Conservation (phyloP, 2,797 vertebrate species). For the Eupleurogrammus muticus region DNA sequence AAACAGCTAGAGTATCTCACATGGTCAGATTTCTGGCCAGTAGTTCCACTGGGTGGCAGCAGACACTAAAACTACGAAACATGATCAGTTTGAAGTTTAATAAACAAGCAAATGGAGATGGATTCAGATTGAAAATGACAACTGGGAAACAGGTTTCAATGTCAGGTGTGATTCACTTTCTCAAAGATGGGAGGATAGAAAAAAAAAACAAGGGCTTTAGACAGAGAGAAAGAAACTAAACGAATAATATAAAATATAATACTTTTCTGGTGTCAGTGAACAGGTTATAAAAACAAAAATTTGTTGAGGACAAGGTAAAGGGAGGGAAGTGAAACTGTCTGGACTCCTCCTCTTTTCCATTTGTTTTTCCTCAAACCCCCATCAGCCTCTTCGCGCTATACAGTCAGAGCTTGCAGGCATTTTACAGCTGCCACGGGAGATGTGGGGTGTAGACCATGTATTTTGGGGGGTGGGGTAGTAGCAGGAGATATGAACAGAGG, state of each 20-base stretch:
- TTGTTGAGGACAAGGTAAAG: background rate
- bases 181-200: constrained; percentile 8
- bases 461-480: constrained; percentile 50
- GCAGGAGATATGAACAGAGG: constrained; percentile 67
- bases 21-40: background rate
- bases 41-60: constrained; percentile 76
- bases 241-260: background rate
- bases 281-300: background rate
- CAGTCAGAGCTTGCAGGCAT: constrained; percentile 64
- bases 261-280: no score
- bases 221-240: background rate
- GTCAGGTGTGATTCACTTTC: constrained; percentile 45
- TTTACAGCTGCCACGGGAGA: constrained; percentile 73
- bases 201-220: background rate
- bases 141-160: constrained; percentile 69
- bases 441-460: constrained; percentile 58
- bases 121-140: constrained; percentile 42
- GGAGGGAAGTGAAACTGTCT: background rate
- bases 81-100: no score
- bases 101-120: no score
- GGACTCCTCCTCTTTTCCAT: constrained; percentile 35
- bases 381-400: constrained; percentile 37
- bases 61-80: constrained; percentile 51
- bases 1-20: constrained; percentile 17
- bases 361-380: constrained; percentile 36